Evolutionary conservation across 2,113 vertebrate genomes (phyloP), one percentile per base, ranked within the genome.

Genomic region (Heloderma charlesbogerti): DNA sequence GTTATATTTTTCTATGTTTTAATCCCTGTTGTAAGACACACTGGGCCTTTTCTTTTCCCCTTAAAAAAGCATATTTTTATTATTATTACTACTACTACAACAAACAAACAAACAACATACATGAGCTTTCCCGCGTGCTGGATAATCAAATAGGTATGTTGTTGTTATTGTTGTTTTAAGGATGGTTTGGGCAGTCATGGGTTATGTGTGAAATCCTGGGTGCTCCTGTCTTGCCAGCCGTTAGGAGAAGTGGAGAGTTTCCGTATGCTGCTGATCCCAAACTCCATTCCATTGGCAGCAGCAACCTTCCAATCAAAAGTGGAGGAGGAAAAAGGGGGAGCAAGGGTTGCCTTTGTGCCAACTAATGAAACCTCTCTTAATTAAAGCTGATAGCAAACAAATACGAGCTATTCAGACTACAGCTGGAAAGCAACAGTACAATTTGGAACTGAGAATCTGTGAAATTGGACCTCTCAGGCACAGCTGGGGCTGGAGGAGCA

Each of bases 321-420:
- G 67, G 60, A 63, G 37, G 7, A n/a, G 18, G 69, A 93, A 83
- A 78, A 91, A 87, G 82, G 77, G 92, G 82, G 79, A 93, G 75
- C 27, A 85, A 91, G 71, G 87, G 75, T 93, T 92, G 91, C n/a
- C 16, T 80, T 86, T 86, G 82, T 91, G 91, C 77, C 95, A 94
- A 89, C 84, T 94, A 78, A 45, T 93, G 93, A 95, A 97, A 94
- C 87, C 86, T 93, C 89, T 95, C 95, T 96, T 97, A 95, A 97
- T 97, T 93, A 96, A 95, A 97, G 94, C 95, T 94, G 96, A 95
- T 94, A 18, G 93, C 95, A 96, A 96, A 97, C 93, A 95, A 97
- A 94, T 3, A 45, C 0, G 0, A 95, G 90, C 94, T 80, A 95
- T 89, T 89, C 71, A 74, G 48, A 93, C 88, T 93, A 67, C 94